phyloP scores from a whole-genome alignment of 2,888 invertebrate genomes.

The Linyphia triangularis region DNA sequence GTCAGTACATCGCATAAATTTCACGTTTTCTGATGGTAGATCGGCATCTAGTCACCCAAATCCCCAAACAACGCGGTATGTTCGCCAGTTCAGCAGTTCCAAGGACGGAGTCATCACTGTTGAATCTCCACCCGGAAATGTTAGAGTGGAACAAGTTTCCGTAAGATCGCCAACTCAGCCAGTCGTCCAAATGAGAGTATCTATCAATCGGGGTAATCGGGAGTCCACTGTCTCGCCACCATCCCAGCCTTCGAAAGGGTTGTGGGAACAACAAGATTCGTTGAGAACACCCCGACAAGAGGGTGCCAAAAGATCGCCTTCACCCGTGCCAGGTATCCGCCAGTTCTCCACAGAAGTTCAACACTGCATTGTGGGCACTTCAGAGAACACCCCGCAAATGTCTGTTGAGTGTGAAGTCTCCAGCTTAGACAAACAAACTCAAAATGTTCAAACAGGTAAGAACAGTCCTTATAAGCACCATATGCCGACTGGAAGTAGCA shows the following conservation, averaged over 20 bases:
- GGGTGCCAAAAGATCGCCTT: constrained; percentile 15
- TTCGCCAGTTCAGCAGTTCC: constrained; percentile 60
- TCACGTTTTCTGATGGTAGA: constrained; percentile 64
- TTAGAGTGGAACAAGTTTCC: constrained; percentile 46
- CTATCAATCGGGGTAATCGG: constrained; percentile 65
- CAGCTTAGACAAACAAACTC: constrained; percentile 40
- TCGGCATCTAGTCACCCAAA: constrained; percentile 44
- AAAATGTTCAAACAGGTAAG: constrained; percentile 56
- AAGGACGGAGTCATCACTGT: constrained; percentile 44
- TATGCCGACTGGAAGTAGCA: constrained; percentile 54
- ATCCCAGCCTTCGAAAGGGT: constrained; percentile 49
- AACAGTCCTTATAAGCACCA: constrained; percentile 49
- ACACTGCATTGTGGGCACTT: constrained; percentile 47
- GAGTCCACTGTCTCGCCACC: constrained; percentile 63
- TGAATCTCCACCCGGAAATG: constrained; percentile 36
- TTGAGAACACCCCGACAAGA: constrained; percentile 14
- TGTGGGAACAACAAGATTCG: constrained; percentile 71
- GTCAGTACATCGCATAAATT: constrained; percentile 69
- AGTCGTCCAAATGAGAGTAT: constrained; percentile 72
- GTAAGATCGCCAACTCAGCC: constrained; percentile 49
- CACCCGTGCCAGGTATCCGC: constrained; percentile 69
- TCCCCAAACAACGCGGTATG: constrained; percentile 30
- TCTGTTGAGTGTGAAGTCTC: constrained; percentile 54
- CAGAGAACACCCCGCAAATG: constrained; percentile 24
- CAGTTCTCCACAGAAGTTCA: constrained; percentile 72